These are phyloP conservation scores for Saccopteryx bilineata DNA, from an alignment of 2,113 vertebrate genomes.

Conservation along the genomic window DNA sequence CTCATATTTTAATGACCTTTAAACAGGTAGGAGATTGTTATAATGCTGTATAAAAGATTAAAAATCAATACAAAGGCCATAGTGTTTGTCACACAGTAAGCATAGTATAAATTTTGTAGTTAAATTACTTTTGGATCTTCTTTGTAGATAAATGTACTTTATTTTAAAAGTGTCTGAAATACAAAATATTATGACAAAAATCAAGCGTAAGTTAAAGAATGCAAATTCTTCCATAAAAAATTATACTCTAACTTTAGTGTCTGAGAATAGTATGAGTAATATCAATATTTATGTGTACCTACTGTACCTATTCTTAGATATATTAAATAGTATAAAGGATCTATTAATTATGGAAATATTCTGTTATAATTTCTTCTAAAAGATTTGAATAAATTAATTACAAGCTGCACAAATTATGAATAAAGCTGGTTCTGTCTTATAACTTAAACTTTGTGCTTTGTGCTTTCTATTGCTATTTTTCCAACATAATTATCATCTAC, in stretches of 20 bases:
- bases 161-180: not conserved
- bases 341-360: not conserved
- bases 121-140: not conserved
- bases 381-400: conserved; percentile 4
- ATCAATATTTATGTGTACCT: not conserved
- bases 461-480: not conserved
- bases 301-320: not conserved
- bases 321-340: not conserved
- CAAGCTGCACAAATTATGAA: not conserved
- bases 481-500: not conserved
- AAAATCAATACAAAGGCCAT: not conserved
- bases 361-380: not conserved
- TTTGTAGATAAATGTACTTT: not conserved
- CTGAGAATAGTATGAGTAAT: not conserved
- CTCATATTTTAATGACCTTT: not conserved
- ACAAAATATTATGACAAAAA: not conserved
- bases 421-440: not conserved
- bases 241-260: not conserved
- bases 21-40: not conserved
- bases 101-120: not conserved
- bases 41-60: not conserved
- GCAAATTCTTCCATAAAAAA: not conserved
- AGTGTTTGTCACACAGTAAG: not conserved
- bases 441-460: not conserved
- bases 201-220: not conserved